phyloP scores from a whole-genome alignment of 2,888 invertebrate species.

The Acrocera orbiculus region DNA sequence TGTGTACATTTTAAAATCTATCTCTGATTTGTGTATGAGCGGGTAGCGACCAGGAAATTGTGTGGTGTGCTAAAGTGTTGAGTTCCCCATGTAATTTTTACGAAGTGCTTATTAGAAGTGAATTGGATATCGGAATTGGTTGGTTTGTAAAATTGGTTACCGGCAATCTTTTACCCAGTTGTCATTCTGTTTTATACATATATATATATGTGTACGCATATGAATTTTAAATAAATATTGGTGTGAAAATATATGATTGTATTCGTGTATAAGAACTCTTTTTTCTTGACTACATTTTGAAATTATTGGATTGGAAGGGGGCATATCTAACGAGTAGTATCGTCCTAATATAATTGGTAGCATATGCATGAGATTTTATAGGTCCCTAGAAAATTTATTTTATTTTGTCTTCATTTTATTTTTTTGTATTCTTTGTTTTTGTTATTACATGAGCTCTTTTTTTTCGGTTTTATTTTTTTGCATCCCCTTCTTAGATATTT shows the following conservation, averaged over 20 bases:
- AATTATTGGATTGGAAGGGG: conserved; percentile 4
- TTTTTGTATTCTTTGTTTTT: too few relatives aligned
- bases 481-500: too few relatives aligned
- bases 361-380: conserved; percentile 12
- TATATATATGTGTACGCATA: background rate
- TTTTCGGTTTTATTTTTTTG: too few relatives aligned
- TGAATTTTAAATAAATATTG: too few relatives aligned
- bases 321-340: conserved; percentile 3
- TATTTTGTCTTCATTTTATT: too few relatives aligned
- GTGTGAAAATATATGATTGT: too few relatives aligned
- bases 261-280: too few relatives aligned
- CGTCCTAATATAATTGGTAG: conserved; percentile 9
- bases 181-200: background rate
- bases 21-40: too few relatives aligned
- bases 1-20: too few relatives aligned
- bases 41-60: background rate
- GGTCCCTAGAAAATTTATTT: too few relatives aligned
- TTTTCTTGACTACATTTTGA: too few relatives aligned
- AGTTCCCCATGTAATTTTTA: conserved; percentile 14
- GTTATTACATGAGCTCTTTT: too few relatives aligned
- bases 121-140: conserved; percentile 13
- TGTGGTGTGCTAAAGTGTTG: background rate
- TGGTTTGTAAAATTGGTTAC: conserved; percentile 12
- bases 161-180: conserved; percentile 1
- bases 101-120: conserved; percentile 17